phyloP scores from a whole-genome alignment of 37 sponge, comb jelly and placozoan genomes.

The Eunapius fragilis region DNA sequence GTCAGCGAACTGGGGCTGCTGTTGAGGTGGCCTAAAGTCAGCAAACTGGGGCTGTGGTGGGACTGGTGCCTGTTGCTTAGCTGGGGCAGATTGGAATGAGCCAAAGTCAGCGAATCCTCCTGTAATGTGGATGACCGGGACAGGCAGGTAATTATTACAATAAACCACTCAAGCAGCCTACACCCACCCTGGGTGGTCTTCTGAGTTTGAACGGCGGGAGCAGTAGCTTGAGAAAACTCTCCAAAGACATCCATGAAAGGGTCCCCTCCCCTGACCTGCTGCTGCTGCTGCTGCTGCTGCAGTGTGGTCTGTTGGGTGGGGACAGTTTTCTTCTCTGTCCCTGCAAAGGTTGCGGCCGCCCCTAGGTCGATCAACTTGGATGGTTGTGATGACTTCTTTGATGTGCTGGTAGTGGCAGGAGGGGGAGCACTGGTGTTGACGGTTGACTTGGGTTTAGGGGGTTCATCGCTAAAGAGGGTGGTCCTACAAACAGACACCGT shows the following conservation, averaged over 20 bases:
- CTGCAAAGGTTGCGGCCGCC: slow-evolving; percentile 74
- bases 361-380: slow-evolving; percentile 78
- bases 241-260: slow-evolving; percentile 24
- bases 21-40: slow-evolving; percentile 39
- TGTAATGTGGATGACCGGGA: too few species aligned
- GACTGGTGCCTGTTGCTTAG: slow-evolving; percentile 13
- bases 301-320: slow-evolving; percentile 18
- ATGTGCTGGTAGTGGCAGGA: not conserved
- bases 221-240: not conserved
- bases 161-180: not conserved
- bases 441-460: not conserved
- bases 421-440: not conserved
- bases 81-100: slow-evolving; percentile 37
- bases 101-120: slow-evolving; percentile 70
- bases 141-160: not conserved
- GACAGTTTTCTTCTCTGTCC: slow-evolving; percentile 9
- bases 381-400: slow-evolving; percentile 70
- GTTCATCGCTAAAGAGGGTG: not conserved
- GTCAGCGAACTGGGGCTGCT: slow-evolving; percentile 21
- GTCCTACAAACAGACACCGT: not conserved
- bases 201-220: not conserved
- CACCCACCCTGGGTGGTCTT: slow-evolving; percentile 14
- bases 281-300: slow-evolving; percentile 21
- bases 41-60: slow-evolving; percentile 17
- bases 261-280: not conserved